Conservation (phyloP, 1,140 invertebrate species). For the Apis dorsata region DNA sequence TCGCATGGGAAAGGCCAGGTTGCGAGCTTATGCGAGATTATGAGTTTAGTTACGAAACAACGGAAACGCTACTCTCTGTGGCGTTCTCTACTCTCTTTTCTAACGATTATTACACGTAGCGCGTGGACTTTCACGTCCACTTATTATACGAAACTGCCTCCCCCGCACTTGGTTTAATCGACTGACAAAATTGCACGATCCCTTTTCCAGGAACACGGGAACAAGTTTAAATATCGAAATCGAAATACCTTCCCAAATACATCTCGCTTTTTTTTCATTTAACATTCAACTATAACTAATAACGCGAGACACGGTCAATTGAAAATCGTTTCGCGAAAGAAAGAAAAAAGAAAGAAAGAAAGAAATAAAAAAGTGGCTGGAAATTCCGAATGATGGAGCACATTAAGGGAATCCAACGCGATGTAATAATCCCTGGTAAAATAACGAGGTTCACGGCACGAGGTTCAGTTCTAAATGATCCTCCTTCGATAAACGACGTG, state of each 20-base stretch:
- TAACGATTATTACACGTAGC: constrained; percentile 71
- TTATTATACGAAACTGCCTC: neutral
- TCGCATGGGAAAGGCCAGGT: constrained; percentile 78
- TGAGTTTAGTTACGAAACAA: constrained; percentile 77
- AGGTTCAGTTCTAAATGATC: constrained; percentile 55
- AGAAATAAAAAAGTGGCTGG: neutral
- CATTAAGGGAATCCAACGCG: constrained; percentile 31
- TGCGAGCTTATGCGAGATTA: constrained; percentile 78
- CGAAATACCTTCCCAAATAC: no score
- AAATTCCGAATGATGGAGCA: constrained; percentile 29
- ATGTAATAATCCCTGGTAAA: constrained; percentile 41
- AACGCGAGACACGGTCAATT: no score
- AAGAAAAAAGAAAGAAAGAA: no score
- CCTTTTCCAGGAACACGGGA: neutral
- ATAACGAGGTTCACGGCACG: constrained; percentile 37
- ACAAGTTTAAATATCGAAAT: no score
- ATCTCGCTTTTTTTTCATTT: no score
- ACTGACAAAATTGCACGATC: neutral
- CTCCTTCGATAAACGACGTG: constrained; percentile 66
- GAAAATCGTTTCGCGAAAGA: neutral
- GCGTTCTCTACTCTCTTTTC: constrained; percentile 67
- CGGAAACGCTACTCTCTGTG: constrained; percentile 51
- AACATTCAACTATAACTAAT: no score
- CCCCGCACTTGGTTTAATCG: constrained; percentile 16
- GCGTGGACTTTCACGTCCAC: constrained; percentile 1